A percentile compares a stretch with the other conserved stretches of the same genome.
Conservation (phyloP, 2,797 vertebrate species). For the Tiaroga cobitis region DNA sequence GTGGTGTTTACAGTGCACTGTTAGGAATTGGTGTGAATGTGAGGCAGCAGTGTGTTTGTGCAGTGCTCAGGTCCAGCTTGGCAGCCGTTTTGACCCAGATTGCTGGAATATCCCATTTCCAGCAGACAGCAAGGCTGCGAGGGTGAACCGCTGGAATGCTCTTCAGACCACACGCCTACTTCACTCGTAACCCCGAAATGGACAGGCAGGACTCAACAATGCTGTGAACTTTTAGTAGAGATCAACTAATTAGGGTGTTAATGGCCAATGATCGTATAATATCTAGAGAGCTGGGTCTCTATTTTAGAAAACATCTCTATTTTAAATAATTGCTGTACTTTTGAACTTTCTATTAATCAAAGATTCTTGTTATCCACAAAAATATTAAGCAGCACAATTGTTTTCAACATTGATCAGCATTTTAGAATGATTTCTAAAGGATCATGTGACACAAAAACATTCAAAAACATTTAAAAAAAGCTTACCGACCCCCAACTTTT, state of each 20-base stretch:
- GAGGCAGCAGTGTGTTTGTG: constrained; percentile 36
- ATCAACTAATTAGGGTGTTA: neutral
- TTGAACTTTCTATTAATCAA: neutral
- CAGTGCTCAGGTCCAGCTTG: constrained; percentile 46
- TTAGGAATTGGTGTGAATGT: constrained; percentile 21
- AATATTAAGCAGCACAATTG: neutral
- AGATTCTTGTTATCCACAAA: neutral
- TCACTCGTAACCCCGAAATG: constrained; percentile 48
- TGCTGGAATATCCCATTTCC: constrained; percentile 53
- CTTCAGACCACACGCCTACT: constrained; percentile 55
- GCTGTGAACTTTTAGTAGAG: neutral
- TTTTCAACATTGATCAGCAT: neutral
- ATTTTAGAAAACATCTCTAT: neutral
- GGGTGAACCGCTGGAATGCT: constrained; percentile 70
- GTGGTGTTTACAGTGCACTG: neutral
- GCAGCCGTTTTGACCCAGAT: constrained; percentile 39
- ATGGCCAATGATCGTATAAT: neutral
- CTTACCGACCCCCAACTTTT: neutral
- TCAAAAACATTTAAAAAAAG: neutral
- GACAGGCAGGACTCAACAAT: constrained; percentile 14
- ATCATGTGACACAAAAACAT: neutral
- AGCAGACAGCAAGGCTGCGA: constrained; percentile 65
- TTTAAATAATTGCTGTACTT: neutral
- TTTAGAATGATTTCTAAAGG: neutral
- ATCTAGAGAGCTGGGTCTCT: neutral